Evolutionary conservation across 1,140 invertebrate species (phyloP), one percentile per base, ranked within the genome.

Genomic region (Pogonognathellus flavescens): DNA sequence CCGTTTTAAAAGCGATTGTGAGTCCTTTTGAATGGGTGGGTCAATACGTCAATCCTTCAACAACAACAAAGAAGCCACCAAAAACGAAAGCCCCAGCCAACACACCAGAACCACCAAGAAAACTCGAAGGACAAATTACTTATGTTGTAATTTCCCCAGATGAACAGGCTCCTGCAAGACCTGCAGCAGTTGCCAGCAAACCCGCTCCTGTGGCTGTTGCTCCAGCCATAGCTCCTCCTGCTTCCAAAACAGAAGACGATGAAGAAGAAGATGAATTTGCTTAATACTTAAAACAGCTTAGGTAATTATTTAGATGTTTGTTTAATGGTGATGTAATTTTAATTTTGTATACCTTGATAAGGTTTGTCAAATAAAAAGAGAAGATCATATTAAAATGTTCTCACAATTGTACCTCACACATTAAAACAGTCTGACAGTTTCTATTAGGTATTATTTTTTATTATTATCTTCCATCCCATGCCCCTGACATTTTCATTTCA

Each of bases 261-360:
- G 70, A 76, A 9, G 70, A 76, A 16, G 70, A 76, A 6, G 31
- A 76, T n/a, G 70, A 76, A 76, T 18, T n/a, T n/a, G 70, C 41
- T n/a, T 18, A 62, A 11, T 16, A 53, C 11, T 14, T 55, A 2
- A 1, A 55, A 1, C 16, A 55, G 11, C 16, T 55, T n/a, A n/a
- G n/a, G n/a, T n/a, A n/a, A n/a, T n/a, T n/a, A n/a, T n/a, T n/a
- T 10, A 14, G 53, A 5, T 55, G 16, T 55, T 55, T n/a, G n/a
- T n/a, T 55, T 55, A 55, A 55, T 11, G 10, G 16, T 55, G 53
- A 16, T 55, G 16, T 14, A 10, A 55, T 11, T 16, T 55, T 14
- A 55, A 6, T 3, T 3, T 41, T 41, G 6, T 6, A 41, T 41
- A 1, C 31, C 31, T 41, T 41, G 6, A n/a, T n/a, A n/a, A n/a